phyloP scores from a whole-genome alignment of 2,113 vertebrate species.

The Acanthisitta chloris region DNA sequence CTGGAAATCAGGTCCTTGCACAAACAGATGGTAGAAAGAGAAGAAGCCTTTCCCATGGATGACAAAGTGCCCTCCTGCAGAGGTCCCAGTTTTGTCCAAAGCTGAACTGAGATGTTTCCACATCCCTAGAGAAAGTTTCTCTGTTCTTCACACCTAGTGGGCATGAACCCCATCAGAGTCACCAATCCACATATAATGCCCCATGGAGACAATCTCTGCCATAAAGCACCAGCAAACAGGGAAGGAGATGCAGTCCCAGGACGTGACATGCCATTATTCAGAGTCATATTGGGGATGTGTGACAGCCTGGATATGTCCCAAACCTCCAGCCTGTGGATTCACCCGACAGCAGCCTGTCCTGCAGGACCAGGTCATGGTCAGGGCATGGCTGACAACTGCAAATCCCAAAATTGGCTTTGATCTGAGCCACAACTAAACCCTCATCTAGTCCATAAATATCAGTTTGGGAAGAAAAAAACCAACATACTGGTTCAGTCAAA shows the following conservation, averaged over 20 bases:
- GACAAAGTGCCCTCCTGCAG: neutral
- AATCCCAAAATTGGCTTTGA: neutral
- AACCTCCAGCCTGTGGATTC: neutral
- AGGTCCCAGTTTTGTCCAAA: neutral
- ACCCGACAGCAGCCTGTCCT: neutral
- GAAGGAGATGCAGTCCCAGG: neutral
- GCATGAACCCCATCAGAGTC: neutral
- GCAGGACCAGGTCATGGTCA: accelerated
- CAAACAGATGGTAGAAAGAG: neutral
- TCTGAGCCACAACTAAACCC: slow-evolving; percentile 6
- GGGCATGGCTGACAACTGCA: neutral
- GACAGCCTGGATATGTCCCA: neutral
- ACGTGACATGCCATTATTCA: neutral
- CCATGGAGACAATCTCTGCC: accelerated
- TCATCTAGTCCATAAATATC: slow-evolving; percentile 15
- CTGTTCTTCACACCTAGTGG: neutral
- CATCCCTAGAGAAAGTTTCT: neutral
- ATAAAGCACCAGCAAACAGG: neutral
- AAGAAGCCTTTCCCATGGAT: neutral
- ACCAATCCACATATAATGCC: accelerated
- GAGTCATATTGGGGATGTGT: neutral
- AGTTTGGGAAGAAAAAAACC: neutral
- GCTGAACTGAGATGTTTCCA: neutral
- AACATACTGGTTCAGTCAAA: slow-evolving; percentile 49
- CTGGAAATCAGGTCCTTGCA: neutral